Percentiles rank a stretch among this genome's conserved stretches.
phyloP scores from a whole-genome alignment of 1,140 invertebrate species.

The Procambarus clarkii region DNA sequence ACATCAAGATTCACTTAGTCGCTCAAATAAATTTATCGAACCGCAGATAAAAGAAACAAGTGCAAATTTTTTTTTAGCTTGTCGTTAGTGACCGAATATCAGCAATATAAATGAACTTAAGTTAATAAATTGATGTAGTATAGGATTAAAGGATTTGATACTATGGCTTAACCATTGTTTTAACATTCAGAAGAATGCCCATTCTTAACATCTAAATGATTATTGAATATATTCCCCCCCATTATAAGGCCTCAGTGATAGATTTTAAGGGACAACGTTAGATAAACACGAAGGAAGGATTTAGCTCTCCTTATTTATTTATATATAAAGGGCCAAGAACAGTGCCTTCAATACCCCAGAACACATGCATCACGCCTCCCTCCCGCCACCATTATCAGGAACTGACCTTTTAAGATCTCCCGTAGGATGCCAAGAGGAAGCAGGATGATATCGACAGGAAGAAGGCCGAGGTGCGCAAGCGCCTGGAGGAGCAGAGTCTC shows the following conservation, averaged over 20 bases:
- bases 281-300: neutral
- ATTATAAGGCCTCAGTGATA: neutral
- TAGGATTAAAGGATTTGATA: neutral
- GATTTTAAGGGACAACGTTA: neutral
- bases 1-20: neutral
- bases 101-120: neutral
- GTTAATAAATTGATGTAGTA: neutral
- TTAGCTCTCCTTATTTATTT: neutral
- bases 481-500: conserved; percentile 95
- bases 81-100: neutral
- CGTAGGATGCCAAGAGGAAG: conserved; percentile 89
- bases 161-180: neutral
- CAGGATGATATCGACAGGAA: conserved; percentile 95
- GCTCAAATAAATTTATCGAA: neutral
- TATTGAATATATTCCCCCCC: neutral
- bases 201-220: neutral
- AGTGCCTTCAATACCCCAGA: neutral
- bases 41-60: conserved; percentile 6
- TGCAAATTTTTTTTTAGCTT: neutral
- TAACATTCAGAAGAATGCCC: neutral
- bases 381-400: neutral
- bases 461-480: conserved; percentile 95
- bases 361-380: neutral
- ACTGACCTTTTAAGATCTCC: conserved; percentile 35
- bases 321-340: neutral